Evolutionary conservation across 2,888 invertebrate genomes (phyloP), one percentile per base, ranked within the genome.

Genomic region (Drosophila sordidula): DNA sequence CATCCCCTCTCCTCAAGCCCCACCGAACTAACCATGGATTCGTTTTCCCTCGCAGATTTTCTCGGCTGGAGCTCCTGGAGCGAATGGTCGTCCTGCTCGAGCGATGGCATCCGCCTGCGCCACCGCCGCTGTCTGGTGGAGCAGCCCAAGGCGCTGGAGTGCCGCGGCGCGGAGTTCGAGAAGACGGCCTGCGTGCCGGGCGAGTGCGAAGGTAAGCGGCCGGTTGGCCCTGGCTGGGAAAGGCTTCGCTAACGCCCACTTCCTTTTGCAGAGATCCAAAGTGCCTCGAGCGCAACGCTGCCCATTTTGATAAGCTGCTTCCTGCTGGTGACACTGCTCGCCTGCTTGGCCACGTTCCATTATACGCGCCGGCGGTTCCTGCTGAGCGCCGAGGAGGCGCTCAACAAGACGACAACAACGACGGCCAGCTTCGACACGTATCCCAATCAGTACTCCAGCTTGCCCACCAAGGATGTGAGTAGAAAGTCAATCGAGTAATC

Each of bases 391-490:
- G 80, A 79, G 22, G 77, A 89, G 50, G 78, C 86, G 0, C 62
- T 90, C 2, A 86, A 89, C 51, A 94, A 94, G 32, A 93, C 94
- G 38, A 94, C 96, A 4, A 86, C 91, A 12, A 81, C 90, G 2
- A 96, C 96, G 54, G 96, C 96, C 0, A 96, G 96, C 90, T 97
- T 97, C 90, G 96, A 96, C 29, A 94, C 95, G 0, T 96, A 96
- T 89, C 96, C 96, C 88, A 97, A 97, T 91, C 95, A 96, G 74
- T 97, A 97, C 91, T 96, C 96, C 69, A 95, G 96, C 25, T 95
- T 97, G 44, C 97, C 97, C 0, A 93, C 96, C 67, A 96, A 96
- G 90, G 96, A 97, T 91, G 95, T 96, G 89, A 93, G 94, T 75
- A 9, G 8, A 5, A 3, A 3, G 6, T 0, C 6, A 6, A 0